Evolutionary conservation across 2,113 vertebrate species (phyloP), one percentile per base, ranked within the genome.

Genomic region (Takifugu flavidus): DNA sequence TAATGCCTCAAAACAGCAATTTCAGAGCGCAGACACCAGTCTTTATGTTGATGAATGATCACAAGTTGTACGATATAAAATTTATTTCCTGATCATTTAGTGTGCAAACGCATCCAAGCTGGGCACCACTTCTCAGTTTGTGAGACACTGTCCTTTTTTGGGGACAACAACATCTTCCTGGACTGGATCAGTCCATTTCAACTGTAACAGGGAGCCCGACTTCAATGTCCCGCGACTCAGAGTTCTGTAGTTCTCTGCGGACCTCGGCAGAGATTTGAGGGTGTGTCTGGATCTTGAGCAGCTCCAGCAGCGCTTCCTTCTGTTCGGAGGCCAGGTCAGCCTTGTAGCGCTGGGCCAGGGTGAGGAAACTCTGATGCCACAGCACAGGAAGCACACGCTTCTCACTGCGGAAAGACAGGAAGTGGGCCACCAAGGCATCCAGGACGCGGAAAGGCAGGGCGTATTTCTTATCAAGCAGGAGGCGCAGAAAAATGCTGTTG

Each of bases 381-480:
- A 99, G 91, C 69, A 98, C 96, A 0, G 97, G 97, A 85, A 99
- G 93, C 0, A 77, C 63, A 0, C 95, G 92, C 64, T 85, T 90
- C 27, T 98, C 97, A 0, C 49, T 73, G 59, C 92, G 94, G 90
- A 99, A 99, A 1, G 91, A 88, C 85, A 99, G 90, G 89, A 98
- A 99, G 86, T 99, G 97, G 56, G 94, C 95, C 58, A 95, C 92
- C 39, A 99, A 88, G n/a, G 95, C 95, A 2, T 99, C 97, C 2
- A 99, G 90, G 58, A 99, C 97, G 0, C 97, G 94, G 93, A 98
- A 99, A 49, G 97, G 97, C 89, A 99, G 90, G 0, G 97, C 97
- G 0, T 99, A 99, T 8, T 96, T 98, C 89, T 99, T 99, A 82
- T 99, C 96, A 1, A 99, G 91, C 75, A 99, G 75, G 51, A 98